These are phyloP conservation scores for Tetanocera ferruginea DNA, from an alignment of 2,888 invertebrate genomes.

Conservation along the genomic window DNA sequence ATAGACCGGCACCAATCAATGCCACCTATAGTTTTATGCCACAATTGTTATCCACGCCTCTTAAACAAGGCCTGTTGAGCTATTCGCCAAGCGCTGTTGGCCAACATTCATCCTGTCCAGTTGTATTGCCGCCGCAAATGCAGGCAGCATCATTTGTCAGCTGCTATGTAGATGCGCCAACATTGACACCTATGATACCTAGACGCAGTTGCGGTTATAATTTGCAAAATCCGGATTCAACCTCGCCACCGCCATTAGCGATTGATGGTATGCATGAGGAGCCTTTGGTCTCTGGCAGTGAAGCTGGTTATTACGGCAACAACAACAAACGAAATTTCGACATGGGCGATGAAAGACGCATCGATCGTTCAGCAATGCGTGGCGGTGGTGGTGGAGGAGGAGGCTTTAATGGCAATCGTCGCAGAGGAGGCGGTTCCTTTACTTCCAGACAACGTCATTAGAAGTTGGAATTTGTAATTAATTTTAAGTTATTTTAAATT, in stretches of 20 bases:
- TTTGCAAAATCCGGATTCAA: neutral
- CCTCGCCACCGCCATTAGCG: neutral
- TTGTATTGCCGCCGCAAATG: slow-evolving; percentile 1
- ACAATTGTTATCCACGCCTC: neutral
- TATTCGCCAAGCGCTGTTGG: neutral
- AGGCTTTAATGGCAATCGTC: neutral
- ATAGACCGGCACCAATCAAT: slow-evolving; percentile 29
- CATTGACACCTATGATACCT: slow-evolving; percentile 23
- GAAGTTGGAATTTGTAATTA: neutral
- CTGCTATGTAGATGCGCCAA: slow-evolving; percentile 48
- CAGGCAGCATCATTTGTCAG: slow-evolving; percentile 46
- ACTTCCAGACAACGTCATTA: slow-evolving; percentile 22
- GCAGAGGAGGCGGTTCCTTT: slow-evolving; percentile 23
- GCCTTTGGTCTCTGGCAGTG: neutral
- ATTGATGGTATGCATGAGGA: neutral
- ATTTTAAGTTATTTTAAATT: slow-evolving; percentile 25
- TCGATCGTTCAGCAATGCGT: neutral
- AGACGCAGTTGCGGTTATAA: neutral
- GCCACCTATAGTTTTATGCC: slow-evolving; percentile 42
- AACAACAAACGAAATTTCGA: neutral
- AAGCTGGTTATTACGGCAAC: neutral
- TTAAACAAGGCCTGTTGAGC: neutral
- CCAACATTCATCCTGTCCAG: neutral
- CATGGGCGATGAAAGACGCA: neutral
- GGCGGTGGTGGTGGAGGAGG: slow-evolving; percentile 8